Evolutionary conservation across 2,113 vertebrate species (phyloP), one percentile per base, ranked within the genome.

Genomic region (Mormyrus iriodes): DNA sequence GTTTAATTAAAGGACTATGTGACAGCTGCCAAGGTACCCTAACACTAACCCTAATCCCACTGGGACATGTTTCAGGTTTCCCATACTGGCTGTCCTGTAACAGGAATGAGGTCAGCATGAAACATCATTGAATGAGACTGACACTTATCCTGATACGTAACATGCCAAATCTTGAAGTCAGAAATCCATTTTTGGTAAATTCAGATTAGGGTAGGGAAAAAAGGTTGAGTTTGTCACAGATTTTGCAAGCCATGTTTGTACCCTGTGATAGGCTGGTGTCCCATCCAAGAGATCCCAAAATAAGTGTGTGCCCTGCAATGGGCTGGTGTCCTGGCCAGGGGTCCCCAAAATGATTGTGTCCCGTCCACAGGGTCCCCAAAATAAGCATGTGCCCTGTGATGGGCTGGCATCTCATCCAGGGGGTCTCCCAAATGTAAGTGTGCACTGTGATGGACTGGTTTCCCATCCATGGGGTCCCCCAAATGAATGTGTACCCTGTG

Each of bases 1-100:
- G 65, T 69, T 4, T 69, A 69, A 69, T 27, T 27, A 31, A 69
- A 69, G 55, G 21, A 58, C 21, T 24, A 24, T 69, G 65, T 69
- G 65, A n/a, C 27, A 44, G 76, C 10, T 44, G 35, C 13, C 15
- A 82, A 35, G 6, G 35, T 44, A 87, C 8, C 53, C 53, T n/a
- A 61, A 52, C 15, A 52, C 51, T 52, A 52, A 31, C 49, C 49
- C 5, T 35, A 86, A 58, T 21, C 55, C 55, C n/a, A n/a, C 35
- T 3, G 55, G 53, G n/a, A n/a, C 92, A 91, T 92, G 65, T 91
- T 92, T 91, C 44, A 24, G 7, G 86, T 84, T 35, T 89, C 73
- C 15, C 73, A 31, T 35, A 73, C 65, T 39, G 73, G 73, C 35
- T 27, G 21, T 39, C 27, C 12, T 39, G 13, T 76, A 76, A 39